Evolutionary conservation across 2,113 vertebrate species (phyloP).

Genomic region (Pithys albifrons): DNA sequence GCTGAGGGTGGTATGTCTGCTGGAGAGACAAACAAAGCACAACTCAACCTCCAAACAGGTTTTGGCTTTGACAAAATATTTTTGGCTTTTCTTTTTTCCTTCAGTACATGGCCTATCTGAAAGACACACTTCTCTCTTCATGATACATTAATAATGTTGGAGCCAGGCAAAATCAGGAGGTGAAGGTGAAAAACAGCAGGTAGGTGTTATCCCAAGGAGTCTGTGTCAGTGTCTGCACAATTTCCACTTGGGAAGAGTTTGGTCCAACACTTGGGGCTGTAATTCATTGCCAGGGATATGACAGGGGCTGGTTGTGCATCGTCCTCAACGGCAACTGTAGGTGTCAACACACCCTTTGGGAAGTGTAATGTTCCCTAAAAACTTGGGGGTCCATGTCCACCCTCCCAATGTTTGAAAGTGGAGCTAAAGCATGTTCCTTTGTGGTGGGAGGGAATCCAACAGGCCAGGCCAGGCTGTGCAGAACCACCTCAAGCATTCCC

Average conservation of each 20-base stretch:
- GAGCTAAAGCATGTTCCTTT: background rate
- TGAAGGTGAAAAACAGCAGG: background rate
- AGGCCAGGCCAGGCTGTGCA: background rate
- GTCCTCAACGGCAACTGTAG: background rate
- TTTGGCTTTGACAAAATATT: background rate
- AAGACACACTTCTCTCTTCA: background rate
- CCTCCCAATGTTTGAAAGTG: background rate
- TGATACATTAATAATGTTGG: too few relatives aligned
- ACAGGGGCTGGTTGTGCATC: background rate
- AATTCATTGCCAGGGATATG: background rate
- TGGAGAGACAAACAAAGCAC: rapidly evolving
- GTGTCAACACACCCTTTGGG: background rate
- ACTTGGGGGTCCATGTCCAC: background rate
- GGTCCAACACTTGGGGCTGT: background rate
- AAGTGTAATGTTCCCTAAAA: background rate
- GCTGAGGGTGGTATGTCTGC: background rate
- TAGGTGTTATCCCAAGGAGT: background rate
- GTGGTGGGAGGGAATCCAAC: background rate
- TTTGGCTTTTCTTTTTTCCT: rapidly evolving
- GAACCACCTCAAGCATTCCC: background rate
- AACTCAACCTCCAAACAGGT: background rate
- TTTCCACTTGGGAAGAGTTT: background rate
- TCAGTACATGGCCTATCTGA: background rate
- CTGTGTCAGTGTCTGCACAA: background rate
- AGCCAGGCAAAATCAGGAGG: background rate